Evolutionary conservation across 2,797 vertebrate species (phyloP).

Genomic region (Acanthornis magna): DNA sequence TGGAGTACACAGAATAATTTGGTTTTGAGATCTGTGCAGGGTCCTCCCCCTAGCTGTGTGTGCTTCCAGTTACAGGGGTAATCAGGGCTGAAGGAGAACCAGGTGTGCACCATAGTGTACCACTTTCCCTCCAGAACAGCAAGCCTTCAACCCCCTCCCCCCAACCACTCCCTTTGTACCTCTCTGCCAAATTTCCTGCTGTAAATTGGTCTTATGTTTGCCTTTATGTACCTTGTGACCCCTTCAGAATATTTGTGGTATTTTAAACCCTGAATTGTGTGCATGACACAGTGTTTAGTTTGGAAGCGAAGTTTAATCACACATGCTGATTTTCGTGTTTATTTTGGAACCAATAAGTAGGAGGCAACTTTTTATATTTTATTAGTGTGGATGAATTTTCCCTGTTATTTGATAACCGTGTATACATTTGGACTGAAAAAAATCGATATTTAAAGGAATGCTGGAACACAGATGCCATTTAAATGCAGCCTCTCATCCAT

Average conservation of each 20-base stretch:
- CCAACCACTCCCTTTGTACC: neutral
- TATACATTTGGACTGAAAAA: conserved; percentile 41
- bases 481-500: conserved; percentile 12
- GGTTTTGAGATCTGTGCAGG: conserved; percentile 57
- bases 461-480: conserved; percentile 37
- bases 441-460: conserved; percentile 58
- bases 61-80: conserved; percentile 25
- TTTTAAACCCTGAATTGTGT: conserved; percentile 66
- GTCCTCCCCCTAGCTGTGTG: conserved; percentile 20
- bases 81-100: conserved; percentile 47
- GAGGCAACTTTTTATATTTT: conserved; percentile 72
- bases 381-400: conserved; percentile 67
- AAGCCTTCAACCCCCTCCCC: neutral
- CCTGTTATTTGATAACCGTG: conserved; percentile 67
- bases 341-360: conserved; percentile 71
- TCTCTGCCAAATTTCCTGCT: conserved; percentile 57
- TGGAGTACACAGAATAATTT: conserved; percentile 35
- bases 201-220: conserved; percentile 58
- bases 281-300: conserved; percentile 74
- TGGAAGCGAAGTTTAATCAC: conserved; percentile 70
- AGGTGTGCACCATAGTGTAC: conserved; percentile 48
- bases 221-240: conserved; percentile 67
- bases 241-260: conserved; percentile 72
- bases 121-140: conserved; percentile 31
- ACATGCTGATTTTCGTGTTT: conserved; percentile 71